phyloP scores from a whole-genome alignment of 2,113 vertebrate species.

The Rhinichthys klamathensis region DNA sequence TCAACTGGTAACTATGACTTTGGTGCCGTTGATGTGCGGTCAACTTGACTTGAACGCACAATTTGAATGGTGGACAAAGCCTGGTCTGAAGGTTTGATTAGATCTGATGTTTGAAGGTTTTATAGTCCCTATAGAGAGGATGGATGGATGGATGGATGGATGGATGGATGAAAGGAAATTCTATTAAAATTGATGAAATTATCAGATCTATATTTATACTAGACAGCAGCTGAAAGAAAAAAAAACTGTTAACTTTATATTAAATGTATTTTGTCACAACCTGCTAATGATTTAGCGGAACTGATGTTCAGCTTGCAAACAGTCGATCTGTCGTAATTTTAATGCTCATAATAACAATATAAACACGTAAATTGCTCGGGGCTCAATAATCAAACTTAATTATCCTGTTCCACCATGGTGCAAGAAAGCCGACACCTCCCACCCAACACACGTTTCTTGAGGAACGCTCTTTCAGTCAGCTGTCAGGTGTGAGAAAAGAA shows the following conservation, averaged over 20 bases:
- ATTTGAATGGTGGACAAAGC: not conserved
- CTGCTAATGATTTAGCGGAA: not conserved
- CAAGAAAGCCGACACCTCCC: slow-evolving; percentile 10
- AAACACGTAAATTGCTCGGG: not conserved
- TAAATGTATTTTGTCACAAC: not conserved
- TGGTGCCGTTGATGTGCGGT: not conserved
- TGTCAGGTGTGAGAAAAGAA: slow-evolving; percentile 46
- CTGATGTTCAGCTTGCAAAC: not conserved
- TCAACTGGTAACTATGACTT: too few relatives aligned
- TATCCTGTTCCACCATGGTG: slow-evolving; percentile 25
- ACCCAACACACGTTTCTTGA: not conserved
- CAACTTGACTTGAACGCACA: not conserved
- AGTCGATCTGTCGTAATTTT: not conserved
- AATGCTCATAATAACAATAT: slow-evolving; percentile 6
- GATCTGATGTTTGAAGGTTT: not conserved
- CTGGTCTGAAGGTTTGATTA: not conserved
- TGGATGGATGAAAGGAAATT: not conserved
- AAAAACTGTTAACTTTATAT: not conserved
- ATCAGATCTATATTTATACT: not conserved
- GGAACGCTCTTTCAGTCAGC: slow-evolving; percentile 1
- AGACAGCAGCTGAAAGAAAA: not conserved
- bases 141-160: not conserved
- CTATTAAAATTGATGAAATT: not conserved
- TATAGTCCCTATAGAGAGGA: not conserved
- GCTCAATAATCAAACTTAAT: slow-evolving; percentile 34